Percentiles rank a stretch among this genome's conserved stretches.
Evolutionary conservation across 1,140 invertebrate genomes (phyloP).

Genomic region (Drosophila sucinea): DNA sequence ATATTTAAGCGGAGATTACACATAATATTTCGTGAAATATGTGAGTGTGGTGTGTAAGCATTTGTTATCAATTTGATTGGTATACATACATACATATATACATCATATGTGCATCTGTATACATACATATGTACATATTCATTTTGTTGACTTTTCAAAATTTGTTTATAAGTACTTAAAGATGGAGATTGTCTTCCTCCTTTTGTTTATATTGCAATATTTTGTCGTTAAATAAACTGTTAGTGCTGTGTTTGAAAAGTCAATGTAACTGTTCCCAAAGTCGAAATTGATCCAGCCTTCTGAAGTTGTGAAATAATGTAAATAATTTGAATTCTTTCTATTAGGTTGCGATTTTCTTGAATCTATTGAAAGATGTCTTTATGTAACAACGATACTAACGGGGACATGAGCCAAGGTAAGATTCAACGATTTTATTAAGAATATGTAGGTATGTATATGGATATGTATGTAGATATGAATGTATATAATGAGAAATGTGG

Average conservation of each 20-base stretch:
- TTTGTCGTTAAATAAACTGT: too few relatives aligned
- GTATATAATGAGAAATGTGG: too few relatives aligned
- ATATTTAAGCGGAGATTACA: too few relatives aligned
- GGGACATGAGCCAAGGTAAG: background rate
- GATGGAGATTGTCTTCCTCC: too few relatives aligned
- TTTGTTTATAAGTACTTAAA: background rate
- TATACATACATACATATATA: background rate
- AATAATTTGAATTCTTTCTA: background rate
- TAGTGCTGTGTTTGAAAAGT: background rate
- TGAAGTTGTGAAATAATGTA: too few relatives aligned
- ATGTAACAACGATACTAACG: background rate
- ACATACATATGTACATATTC: background rate
- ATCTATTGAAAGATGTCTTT: background rate
- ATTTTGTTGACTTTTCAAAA: background rate
- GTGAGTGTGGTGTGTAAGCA: background rate
- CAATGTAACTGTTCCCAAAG: background rate
- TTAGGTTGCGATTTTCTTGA: background rate
- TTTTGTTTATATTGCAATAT: too few relatives aligned
- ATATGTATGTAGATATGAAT: too few relatives aligned
- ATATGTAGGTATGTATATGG: too few relatives aligned
- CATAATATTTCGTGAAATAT: too few relatives aligned
- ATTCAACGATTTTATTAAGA: too few relatives aligned
- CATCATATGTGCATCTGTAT: background rate
- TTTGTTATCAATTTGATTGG: background rate
- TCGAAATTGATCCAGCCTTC: too few relatives aligned